Base-by-base conservation (phyloP, 2,113 vertebrate genomes). In the Hymenochirus boettgeri region DNA sequence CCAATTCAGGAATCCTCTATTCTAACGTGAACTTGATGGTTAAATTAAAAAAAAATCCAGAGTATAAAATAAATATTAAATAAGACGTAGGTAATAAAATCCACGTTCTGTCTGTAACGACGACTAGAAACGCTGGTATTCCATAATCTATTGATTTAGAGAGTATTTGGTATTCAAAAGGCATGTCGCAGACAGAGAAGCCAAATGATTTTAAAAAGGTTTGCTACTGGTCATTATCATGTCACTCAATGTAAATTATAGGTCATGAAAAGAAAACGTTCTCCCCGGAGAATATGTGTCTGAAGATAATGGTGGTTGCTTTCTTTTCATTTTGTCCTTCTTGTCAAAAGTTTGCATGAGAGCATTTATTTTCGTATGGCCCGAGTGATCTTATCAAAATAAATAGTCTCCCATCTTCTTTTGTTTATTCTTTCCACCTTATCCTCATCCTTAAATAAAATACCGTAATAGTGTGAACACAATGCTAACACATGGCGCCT, bases 241-340 rank as follows among this genome's bases (percentile, higher is more conserved):
- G 54, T 57, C 54, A 57, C 54, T 35, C 52, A 55, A 18, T 18
- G 22, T 5, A 53, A 53, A 57, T 57, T 31, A 57, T 22, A 21
- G 54, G 8, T 8, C 19, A 22, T 48, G 13, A 37, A 37, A 57
- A 29, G 52, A 27, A 10, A n/a, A 57, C 22, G 29, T 33, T 19
- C 31, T 57, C 54, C 9, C 54, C 5, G n/a, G 54, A 12, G 18
- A 27, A 19, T 31, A 3, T 55, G 2, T 29, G 31, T 57, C 11
- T 35, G 27, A 21, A 35, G 19, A 19, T 21, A 57, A 33, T 57
- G 26, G 18, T 6, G 7, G 29, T 22, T 57, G 19, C 37, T 57
- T 57, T 56, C 17, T 21, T 35, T 56, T 22, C 18, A 21, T 56
- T 35, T 21, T 31, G 53, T 21, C 26, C 17, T 29, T 26, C 21